Evolutionary conservation across 2,113 vertebrate species (phyloP).

Genomic region (Clarias batrachus): DNA sequence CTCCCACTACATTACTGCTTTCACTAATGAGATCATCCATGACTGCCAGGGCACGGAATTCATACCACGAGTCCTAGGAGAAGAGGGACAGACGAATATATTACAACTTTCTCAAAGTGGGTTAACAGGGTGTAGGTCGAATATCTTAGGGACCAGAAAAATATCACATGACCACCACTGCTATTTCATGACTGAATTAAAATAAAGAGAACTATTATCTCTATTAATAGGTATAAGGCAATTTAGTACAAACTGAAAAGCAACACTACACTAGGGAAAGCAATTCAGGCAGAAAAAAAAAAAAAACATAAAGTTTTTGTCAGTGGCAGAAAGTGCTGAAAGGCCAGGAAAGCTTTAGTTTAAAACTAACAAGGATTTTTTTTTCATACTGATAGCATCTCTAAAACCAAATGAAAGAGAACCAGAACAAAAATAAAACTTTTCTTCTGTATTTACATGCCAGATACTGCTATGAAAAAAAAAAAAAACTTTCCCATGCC

Average conservation of each 20-base stretch:
- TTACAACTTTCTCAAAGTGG: constrained; percentile 32
- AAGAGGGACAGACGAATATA: constrained; percentile 47
- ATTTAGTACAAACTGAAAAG: background rate
- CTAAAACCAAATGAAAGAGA: background rate
- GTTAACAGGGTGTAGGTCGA: constrained; percentile 28
- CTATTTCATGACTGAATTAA: background rate
- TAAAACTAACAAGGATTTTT: background rate
- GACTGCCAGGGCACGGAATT: constrained; percentile 95
- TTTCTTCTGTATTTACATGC: background rate
- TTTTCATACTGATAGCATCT: background rate
- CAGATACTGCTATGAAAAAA: background rate
- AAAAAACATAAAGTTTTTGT: background rate
- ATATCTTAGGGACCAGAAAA: constrained; percentile 2
- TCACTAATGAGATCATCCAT: constrained; percentile 99
- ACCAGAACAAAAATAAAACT: background rate
- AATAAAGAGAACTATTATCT: background rate
- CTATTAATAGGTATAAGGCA: background rate
- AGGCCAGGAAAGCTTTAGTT: background rate
- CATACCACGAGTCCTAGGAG: constrained; percentile 94
- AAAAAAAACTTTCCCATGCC: background rate
- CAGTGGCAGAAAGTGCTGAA: background rate
- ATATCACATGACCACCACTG: background rate
- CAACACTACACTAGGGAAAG: background rate
- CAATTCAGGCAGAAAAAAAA: background rate
- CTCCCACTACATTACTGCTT: constrained; percentile 96